phyloP scores from a whole-genome alignment of 1,140 invertebrate genomes.

The Heliconius melpomene region DNA sequence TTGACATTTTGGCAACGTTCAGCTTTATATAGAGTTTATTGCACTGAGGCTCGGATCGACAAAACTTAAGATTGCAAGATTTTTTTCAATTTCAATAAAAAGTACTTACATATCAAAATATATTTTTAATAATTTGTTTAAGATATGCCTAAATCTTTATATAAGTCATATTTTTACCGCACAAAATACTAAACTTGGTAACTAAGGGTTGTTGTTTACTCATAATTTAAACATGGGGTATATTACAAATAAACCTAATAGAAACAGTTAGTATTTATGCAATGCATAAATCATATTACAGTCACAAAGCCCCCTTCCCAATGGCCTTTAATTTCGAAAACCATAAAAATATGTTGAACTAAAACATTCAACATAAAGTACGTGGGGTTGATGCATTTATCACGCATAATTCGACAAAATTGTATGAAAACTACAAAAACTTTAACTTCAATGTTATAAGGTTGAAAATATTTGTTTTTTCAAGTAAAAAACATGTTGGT shows the following conservation, averaged over 20 bases:
- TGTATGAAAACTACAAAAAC: neutral
- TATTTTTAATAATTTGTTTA: no score
- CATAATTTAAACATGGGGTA: neutral
- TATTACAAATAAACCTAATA: conserved; percentile 11
- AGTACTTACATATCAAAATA: no score
- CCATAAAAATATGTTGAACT: conserved; percentile 26
- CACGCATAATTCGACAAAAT: conserved; percentile 20
- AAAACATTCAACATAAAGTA: conserved; percentile 16
- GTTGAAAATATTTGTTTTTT: conserved; percentile 12
- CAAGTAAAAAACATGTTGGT: neutral
- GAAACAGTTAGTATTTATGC: neutral
- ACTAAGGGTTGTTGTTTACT: neutral
- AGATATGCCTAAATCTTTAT: neutral
- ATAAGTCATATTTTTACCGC: neutral
- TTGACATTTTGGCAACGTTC: no score
- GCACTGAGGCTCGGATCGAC: no score
- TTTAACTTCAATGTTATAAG: conserved; percentile 10
- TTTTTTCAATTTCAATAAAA: no score
- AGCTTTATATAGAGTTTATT: no score
- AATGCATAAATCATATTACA: conserved; percentile 15
- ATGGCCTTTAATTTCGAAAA: conserved; percentile 23
- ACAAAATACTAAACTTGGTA: neutral
- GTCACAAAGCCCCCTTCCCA: conserved; percentile 9
- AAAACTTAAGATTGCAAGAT: no score
- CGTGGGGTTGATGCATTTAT: conserved; percentile 16